Evolutionary conservation across 2,113 vertebrate species (phyloP), one percentile per base, ranked within the genome.

Genomic region (Miniopterus natalensis): DNA sequence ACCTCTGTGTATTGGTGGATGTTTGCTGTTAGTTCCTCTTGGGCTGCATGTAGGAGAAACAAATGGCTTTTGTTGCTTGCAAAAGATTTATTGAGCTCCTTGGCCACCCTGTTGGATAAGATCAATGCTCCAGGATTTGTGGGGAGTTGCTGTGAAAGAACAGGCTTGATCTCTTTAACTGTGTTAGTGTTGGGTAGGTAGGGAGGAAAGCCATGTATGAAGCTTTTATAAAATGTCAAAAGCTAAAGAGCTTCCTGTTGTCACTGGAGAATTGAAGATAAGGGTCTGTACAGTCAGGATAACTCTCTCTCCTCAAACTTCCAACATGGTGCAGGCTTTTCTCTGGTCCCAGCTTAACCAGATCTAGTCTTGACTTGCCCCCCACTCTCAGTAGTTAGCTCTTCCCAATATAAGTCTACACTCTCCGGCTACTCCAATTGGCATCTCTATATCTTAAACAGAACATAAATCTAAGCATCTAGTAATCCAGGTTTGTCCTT

Each of bases 61-160:
- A 66, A 89, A 68, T 65, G 59, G 65, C 78, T 68, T 95, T 79
- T 74, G 81, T 66, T 88, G 70, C 74, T 80, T 88, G 31, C 6
- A 29, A 77, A 74, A 87, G 47, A 87, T 75, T 59, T 66, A 71
- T 61, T 27, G 77, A 90, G 78, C 12, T 88, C 21, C 70, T 68
- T 68, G 71, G 17, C 18, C 29, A 85, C 29, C 20, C 17, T 71
- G 21, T 59, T 63, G 15, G 20, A 51, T 55, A 59, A 90, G 20
- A 18, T 68, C 68, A 57, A 1, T 17, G 20, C 23, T 80, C n/a
- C n/a, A 74, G 40, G 27, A 88, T 84, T 85, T 90, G 47, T 45
- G 61, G 53, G 65, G 49, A 23, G 15, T 71, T 10, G 25, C 71
- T 77, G 17, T 74, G 51, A 94, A 80, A 88, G 51, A 89, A 55